Evolutionary conservation across 2,113 vertebrate species (phyloP).

Genomic region (Dascyllus trimaculatus): DNA sequence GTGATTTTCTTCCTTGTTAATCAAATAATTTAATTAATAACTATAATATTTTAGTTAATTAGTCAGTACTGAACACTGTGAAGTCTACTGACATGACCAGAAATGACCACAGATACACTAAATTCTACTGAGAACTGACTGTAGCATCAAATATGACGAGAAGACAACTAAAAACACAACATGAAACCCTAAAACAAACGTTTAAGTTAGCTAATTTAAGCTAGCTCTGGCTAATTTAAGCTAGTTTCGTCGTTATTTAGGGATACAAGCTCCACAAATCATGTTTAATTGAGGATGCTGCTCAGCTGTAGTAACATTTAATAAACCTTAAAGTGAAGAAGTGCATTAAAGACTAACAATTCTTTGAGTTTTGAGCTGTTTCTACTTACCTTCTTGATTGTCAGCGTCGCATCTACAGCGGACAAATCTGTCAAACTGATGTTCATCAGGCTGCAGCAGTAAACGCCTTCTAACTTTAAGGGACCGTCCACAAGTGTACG

Average conservation of each 20-base stretch:
- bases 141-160: background rate
- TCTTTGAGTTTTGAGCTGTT: fast-evolving
- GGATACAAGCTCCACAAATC: background rate
- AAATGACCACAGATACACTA: background rate
- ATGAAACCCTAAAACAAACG: too few species aligned
- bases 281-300: background rate
- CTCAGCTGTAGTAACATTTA: background rate
- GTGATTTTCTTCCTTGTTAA: too few species aligned
- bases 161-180: background rate
- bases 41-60: too few species aligned
- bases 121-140: background rate
- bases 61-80: too few species aligned
- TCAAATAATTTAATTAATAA: too few species aligned
- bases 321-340: background rate
- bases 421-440: background rate
- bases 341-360: background rate
- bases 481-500: background rate
- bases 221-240: background rate
- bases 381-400: conserved; percentile 9
- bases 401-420: background rate
- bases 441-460: background rate
- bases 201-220: background rate
- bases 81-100: too few species aligned
- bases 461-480: background rate
- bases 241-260: too few species aligned